Percentiles rank a stretch among this genome's conserved stretches.
phyloP scores from a whole-genome alignment of 2,797 vertebrate species.

The Epinephelus malabaricus region DNA sequence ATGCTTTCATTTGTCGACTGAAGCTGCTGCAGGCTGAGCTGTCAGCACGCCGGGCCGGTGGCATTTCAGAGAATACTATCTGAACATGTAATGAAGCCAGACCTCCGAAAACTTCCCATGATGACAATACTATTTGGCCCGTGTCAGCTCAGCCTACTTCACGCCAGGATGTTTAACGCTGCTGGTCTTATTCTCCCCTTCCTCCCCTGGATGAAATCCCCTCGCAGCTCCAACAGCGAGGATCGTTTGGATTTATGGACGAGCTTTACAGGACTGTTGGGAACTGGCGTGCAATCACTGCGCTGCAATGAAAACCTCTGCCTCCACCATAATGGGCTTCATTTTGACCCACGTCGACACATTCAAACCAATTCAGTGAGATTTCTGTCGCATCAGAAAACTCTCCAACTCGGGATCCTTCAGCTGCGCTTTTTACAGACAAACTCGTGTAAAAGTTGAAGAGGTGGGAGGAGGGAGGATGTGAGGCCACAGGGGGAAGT shows the following conservation, averaged over 20 bases:
- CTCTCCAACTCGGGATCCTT: not conserved
- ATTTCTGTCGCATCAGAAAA: not conserved
- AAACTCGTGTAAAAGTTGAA: not conserved
- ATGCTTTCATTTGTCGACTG: constrained; percentile 16
- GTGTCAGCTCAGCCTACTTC: constrained; percentile 6
- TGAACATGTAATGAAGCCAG: constrained; percentile 9
- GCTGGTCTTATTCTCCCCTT: not conserved
- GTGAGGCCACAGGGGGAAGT: constrained; percentile 38
- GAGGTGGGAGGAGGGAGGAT: constrained; percentile 9
- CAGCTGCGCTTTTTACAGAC: constrained; percentile 40
- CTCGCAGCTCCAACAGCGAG: not conserved
- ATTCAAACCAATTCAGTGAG: constrained; percentile 1
- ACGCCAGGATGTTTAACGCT: not conserved
- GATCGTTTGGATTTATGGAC: constrained; percentile 53
- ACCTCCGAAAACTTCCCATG: not conserved
- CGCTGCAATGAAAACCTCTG: constrained; percentile 57
- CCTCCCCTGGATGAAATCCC: constrained; percentile 26
- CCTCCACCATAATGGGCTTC: constrained; percentile 59
- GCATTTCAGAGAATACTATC: not conserved
- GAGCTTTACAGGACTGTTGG: constrained; percentile 50
- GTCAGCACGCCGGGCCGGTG: constrained; percentile 8
- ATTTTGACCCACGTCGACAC: constrained; percentile 35
- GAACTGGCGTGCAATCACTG: constrained; percentile 40
- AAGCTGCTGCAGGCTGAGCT: constrained; percentile 11
- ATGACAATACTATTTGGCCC: constrained; percentile 8